phyloP scores from a whole-genome alignment of 2,888 invertebrate genomes.

The Prionchulus punctatus region DNA sequence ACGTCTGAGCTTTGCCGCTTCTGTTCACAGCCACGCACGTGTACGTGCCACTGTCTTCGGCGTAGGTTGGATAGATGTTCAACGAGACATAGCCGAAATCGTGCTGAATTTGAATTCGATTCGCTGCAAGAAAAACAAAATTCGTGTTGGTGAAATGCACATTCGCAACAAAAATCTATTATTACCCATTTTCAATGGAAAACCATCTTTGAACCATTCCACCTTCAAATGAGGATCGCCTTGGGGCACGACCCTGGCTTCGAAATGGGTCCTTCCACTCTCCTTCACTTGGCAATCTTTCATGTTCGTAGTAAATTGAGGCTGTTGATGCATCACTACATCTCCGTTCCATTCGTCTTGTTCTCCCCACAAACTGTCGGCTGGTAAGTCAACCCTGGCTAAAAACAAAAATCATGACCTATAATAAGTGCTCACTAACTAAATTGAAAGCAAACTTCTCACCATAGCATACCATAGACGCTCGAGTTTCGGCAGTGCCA shows the following conservation, averaged over 20 bases:
- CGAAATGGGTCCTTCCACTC: conserved; percentile 85
- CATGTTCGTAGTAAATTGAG: conserved; percentile 74
- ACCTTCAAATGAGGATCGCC: conserved; percentile 80
- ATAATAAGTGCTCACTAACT: no score
- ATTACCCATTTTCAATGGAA: conserved; percentile 37
- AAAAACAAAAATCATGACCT: no score
- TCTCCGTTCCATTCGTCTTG: not conserved
- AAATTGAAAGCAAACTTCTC: no score
- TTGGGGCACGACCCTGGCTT: conserved; percentile 88
- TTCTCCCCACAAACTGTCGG: not conserved
- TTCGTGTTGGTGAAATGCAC: no score
- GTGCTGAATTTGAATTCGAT: conserved; percentile 44
- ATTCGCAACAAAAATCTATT: not conserved
- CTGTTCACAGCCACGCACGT: conserved; percentile 78
- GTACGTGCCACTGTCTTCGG: conserved; percentile 85
- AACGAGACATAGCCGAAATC: conserved; percentile 85
- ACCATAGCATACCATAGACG: conserved; percentile 17
- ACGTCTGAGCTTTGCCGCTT: conserved; percentile 77
- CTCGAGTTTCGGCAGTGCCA: conserved; percentile 40
- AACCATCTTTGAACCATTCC: conserved; percentile 41
- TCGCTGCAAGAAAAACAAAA: conserved; percentile 15
- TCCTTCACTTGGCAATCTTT: conserved; percentile 64
- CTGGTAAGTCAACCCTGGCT: not conserved
- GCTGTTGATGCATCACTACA: not conserved
- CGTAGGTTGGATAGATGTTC: conserved; percentile 72